A percentile compares a stretch with the other conserved stretches of the same genome.
Conservation (phyloP, 2,888 invertebrate species). For the Lutraria lutraria region DNA sequence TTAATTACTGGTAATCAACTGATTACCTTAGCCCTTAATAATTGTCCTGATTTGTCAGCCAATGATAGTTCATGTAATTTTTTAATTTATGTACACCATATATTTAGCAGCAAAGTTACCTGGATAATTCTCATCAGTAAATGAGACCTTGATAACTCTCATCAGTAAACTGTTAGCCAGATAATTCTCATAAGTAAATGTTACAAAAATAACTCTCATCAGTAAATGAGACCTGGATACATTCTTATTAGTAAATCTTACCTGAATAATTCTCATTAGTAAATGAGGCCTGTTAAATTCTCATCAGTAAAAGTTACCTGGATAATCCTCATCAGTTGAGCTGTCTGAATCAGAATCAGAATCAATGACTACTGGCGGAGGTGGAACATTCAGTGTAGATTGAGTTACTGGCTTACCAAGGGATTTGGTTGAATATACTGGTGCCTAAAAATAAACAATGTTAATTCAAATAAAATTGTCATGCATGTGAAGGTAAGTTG, state of each 20-base stretch:
- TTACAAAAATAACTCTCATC: background rate
- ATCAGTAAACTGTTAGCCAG: background rate
- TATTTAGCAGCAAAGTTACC: background rate
- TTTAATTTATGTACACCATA: background rate
- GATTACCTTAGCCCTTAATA: background rate
- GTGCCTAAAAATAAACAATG: background rate
- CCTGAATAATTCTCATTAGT: background rate
- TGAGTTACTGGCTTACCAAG: background rate
- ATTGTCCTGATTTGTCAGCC: background rate
- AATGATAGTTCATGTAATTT: background rate
- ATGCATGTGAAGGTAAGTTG: no score
- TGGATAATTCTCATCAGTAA: background rate
- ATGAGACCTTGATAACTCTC: background rate
- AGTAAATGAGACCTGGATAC: background rate
- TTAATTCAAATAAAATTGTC: no score
- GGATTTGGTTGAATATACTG: background rate
- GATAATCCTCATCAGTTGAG: conserved; percentile 11
- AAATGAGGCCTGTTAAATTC: background rate
- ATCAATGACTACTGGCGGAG: background rate
- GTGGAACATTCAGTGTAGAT: background rate
- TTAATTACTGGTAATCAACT: no score
- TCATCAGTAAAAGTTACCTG: conserved; percentile 4
- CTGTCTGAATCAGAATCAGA: conserved; percentile 22
- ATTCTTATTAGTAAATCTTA: background rate
- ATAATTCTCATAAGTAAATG: background rate